Conservation (phyloP, 92 coral and sea anemone species). For the Siderastrea siderea region DNA sequence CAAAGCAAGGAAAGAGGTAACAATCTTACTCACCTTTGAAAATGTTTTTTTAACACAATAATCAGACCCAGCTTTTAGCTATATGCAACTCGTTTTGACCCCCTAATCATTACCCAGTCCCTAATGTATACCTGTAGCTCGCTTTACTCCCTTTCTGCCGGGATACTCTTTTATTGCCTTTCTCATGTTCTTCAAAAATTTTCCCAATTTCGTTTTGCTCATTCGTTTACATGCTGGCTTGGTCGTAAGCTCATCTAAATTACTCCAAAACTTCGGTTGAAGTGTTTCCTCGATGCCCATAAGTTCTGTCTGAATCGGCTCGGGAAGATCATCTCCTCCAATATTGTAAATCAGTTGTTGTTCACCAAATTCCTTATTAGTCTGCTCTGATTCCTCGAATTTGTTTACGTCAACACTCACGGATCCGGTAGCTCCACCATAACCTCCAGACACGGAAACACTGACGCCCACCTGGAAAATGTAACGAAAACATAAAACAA, state of each 20-base stretch:
- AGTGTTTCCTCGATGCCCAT: slow-evolving; percentile 2
- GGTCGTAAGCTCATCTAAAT: background rate
- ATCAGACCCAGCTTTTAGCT: no score
- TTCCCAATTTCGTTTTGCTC: background rate
- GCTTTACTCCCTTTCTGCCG: background rate
- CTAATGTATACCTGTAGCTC: background rate
- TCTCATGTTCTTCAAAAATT: background rate
- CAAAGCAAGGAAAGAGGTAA: no score
- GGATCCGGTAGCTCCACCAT: background rate
- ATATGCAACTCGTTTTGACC: no score
- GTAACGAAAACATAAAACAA: no score
- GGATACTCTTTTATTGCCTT: slow-evolving; percentile 6
- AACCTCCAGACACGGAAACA: slow-evolving; percentile 22
- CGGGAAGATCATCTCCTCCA: background rate
- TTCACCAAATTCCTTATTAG: slow-evolving; percentile 12
- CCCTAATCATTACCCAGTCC: no score
- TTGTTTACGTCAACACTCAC: background rate
- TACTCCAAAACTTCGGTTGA: background rate
- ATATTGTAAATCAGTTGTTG: background rate
- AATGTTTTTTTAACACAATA: no score
- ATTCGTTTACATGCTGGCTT: background rate
- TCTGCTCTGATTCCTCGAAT: slow-evolving; percentile 11
- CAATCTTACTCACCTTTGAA: no score
- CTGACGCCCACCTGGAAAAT: background rate
- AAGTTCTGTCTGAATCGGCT: slow-evolving; percentile 11